Conservation (phyloP, 2,113 vertebrate species). For the Columba livia region DNA sequence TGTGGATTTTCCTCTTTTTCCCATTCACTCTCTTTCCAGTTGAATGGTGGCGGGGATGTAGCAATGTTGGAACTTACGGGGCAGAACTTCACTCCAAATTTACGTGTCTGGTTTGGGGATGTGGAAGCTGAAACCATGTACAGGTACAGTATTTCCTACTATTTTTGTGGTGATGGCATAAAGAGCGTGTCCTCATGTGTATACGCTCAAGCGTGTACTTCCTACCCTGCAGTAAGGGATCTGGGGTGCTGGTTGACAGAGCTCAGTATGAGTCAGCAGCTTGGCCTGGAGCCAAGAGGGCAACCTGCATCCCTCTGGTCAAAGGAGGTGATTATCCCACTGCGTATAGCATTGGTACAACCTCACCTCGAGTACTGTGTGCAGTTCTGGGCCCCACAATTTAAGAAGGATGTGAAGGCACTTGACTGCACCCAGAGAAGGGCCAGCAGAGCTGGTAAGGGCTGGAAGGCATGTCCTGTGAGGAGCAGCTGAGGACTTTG, state of each 20-base stretch:
- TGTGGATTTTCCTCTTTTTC: background rate
- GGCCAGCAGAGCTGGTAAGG: background rate
- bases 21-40: slow-evolving; percentile 63
- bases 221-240: background rate
- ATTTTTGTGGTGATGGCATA: background rate
- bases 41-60: slow-evolving; percentile 96
- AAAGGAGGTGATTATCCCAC: background rate
- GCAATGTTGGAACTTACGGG: slow-evolving; percentile 99
- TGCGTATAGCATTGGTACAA: background rate
- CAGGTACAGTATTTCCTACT: slow-evolving; percentile 77
- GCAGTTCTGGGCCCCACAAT: background rate
- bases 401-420: background rate
- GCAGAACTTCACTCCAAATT: slow-evolving; percentile 98
- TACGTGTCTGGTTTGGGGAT: slow-evolving; percentile 98
- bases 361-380: accelerated
- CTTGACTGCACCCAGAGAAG: background rate
- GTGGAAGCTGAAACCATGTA: slow-evolving; percentile 99
- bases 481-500: background rate
- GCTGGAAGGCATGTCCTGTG: background rate
- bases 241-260: background rate
- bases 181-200: background rate
- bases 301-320: background rate
- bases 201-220: background rate
- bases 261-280: background rate
- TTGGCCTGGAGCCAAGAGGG: background rate